Evolutionary conservation across 2,888 invertebrate genomes (phyloP).

Genomic region (Amphipoea oculea): DNA sequence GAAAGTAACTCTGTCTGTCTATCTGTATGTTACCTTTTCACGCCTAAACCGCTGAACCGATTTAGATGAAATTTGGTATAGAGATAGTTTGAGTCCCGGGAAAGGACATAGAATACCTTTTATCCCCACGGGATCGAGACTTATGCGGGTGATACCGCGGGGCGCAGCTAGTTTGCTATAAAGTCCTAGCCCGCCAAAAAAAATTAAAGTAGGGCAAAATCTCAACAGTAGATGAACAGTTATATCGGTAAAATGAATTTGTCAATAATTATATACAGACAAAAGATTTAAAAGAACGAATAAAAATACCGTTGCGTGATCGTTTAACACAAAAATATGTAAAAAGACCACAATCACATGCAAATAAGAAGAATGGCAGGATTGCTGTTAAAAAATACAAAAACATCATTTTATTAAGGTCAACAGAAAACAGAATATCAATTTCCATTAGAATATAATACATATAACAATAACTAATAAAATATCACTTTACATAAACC

Average conservation of each 20-base stretch:
- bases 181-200: neutral
- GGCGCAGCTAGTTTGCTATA: no score
- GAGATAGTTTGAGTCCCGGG: no score
- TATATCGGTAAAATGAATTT: constrained; percentile 2
- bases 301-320: constrained; percentile 29
- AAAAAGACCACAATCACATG: neutral
- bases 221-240: neutral
- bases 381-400: neutral
- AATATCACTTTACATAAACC: constrained; percentile 22
- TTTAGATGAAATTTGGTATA: no score
- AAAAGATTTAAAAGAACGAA: constrained; percentile 6
- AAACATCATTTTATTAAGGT: constrained; percentile 23
- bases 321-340: constrained; percentile 16
- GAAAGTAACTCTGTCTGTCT: no score
- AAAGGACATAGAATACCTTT: no score
- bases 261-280: neutral
- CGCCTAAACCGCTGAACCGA: no score
- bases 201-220: neutral
- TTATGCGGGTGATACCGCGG: no score
- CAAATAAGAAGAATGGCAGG: neutral
- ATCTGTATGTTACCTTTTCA: no score
- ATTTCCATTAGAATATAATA: constrained; percentile 17
- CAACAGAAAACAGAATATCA: neutral
- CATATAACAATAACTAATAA: neutral
- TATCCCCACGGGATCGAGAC: no score